These are phyloP conservation scores for Hirtodrosophila histrioides DNA, from an alignment of 2,888 invertebrate species.

Conservation along the genomic window DNA sequence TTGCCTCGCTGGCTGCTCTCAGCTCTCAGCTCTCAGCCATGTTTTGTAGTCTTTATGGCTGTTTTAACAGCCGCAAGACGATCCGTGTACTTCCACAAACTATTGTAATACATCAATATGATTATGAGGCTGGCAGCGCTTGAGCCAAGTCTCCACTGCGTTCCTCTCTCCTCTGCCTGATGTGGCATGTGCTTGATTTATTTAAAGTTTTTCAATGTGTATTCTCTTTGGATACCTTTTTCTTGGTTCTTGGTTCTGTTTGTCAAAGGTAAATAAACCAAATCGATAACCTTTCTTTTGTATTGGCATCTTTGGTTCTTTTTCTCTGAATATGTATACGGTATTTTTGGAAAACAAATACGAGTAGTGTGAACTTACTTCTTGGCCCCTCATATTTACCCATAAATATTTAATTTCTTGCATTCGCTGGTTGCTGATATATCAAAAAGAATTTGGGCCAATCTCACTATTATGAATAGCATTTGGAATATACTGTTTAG, in stretches of 20 bases:
- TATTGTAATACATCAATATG: conserved; percentile 80
- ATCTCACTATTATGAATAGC: not conserved
- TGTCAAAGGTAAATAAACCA: conserved; percentile 68
- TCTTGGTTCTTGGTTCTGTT: conserved; percentile 60
- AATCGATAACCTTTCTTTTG: conserved; percentile 44
- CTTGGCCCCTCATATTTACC: conserved; percentile 34
- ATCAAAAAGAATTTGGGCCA: conserved; percentile 10
- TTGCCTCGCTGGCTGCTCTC: conserved; percentile 2
- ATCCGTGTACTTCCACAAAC: conserved; percentile 64
- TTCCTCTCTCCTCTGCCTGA: conserved; percentile 3
- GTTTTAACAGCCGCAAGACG: conserved; percentile 53
- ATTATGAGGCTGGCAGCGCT: conserved; percentile 63
- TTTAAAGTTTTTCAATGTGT: conserved; percentile 45
- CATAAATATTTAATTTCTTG: conserved; percentile 43
- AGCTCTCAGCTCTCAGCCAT: conserved; percentile 40
- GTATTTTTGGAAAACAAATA: conserved; percentile 18
- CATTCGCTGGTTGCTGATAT: not conserved
- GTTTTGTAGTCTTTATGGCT: conserved; percentile 66
- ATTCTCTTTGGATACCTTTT: conserved; percentile 29
- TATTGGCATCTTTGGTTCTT: conserved; percentile 25
- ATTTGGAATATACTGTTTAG: too few relatives aligned
- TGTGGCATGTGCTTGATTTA: conserved; percentile 78
- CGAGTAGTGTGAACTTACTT: conserved; percentile 37
- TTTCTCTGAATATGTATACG: conserved; percentile 29
- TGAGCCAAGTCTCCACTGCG: conserved; percentile 27